Conservation (phyloP, 2,888 invertebrate genomes). For the Nemotelus pantherinus region DNA sequence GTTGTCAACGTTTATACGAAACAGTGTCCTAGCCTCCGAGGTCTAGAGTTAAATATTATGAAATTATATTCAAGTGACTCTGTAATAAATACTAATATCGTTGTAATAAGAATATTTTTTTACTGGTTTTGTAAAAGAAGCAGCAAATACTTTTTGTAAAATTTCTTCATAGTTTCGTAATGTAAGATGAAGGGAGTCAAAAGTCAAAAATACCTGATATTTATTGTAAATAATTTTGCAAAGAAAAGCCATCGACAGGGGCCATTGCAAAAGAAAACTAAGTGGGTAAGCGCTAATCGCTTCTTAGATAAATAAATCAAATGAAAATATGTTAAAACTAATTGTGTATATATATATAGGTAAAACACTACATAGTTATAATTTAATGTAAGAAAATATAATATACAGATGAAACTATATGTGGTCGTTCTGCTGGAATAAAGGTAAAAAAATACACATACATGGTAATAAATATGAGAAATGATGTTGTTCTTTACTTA, state of each 20-base stretch:
- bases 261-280: constrained; percentile 25
- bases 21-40: no score
- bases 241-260: constrained; percentile 19
- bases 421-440: no score
- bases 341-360: neutral
- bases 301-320: constrained; percentile 32
- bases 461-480: no score
- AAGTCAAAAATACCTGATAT: constrained; percentile 19
- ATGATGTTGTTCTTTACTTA: no score
- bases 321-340: neutral
- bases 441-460: no score
- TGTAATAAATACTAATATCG: no score
- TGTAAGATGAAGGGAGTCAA: neutral
- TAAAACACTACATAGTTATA: no score
- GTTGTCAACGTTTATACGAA: no score
- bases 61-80: no score
- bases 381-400: no score
- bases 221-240: constrained; percentile 30
- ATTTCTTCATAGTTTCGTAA: neutral
- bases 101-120: neutral
- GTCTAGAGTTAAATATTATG: no score
- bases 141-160: neutral
- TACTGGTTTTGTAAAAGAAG: neutral
- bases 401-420: no score
- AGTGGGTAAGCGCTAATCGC: constrained; percentile 44